Evolutionary conservation across 2,797 vertebrate species (phyloP), one percentile per base, ranked within the genome.

Genomic region (Diplodus sargus): DNA sequence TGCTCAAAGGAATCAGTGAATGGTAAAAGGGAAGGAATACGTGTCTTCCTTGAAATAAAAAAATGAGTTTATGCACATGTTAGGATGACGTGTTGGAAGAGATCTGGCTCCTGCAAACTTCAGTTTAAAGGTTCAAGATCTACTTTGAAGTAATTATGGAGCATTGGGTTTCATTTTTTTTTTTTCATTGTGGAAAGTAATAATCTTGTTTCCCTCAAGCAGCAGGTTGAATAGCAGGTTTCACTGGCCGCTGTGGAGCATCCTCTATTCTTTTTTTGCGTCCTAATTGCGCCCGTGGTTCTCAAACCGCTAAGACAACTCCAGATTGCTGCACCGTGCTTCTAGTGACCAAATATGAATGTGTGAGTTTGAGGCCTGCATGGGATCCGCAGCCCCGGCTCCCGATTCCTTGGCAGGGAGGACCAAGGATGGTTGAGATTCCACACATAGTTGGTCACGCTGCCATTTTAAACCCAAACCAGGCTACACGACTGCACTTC

Each of bases 361-460:
- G 91, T 93, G 92, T 87, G 87, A 91, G 89, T 70, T 86, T 89
- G 78, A 88, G 83, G 89, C 82, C 83, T 85, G 87, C 77, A 57
- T 92, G 89, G 85, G 87, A 89, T 94, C 91, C 85, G 73, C 88
- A 83, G 62, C 74, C 80, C 69, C 59, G 66, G 73, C 88, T 91
- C 74, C 68, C 76, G 75, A 73, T 79, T 89, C 89, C 88, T 91
- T 91, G 86, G 91, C 92, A 90, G 84, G 88, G 89, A 85, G 87
- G 65, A 85, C 74, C 78, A 84, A 79, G 88, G 89, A 95, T 94
- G 90, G 78, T 92, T 95, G 84, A 86, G 89, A 96, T 96, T 95
- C 95, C 93, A 67, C 89, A 84, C 94, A 94, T 95, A 94, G 89
- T 93, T 95, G 94, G 95, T 95, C 93, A 94, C 87, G 81, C 90